phyloP scores from a whole-genome alignment of 2,113 vertebrate species.

The Atherinomorus stipes region DNA sequence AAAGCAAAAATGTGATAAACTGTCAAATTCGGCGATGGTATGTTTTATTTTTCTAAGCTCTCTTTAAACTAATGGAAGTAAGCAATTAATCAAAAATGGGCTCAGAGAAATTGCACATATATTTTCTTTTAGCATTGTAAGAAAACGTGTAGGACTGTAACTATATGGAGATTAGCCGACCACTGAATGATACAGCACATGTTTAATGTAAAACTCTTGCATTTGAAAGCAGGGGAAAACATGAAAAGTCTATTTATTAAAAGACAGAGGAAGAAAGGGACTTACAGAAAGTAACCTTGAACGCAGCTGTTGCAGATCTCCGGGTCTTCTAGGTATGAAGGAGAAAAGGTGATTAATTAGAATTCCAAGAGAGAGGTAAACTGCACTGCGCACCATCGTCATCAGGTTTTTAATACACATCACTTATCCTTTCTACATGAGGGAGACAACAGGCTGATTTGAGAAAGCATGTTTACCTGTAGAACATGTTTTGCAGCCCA shows the following conservation, averaged over 20 bases:
- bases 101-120: background rate
- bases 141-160: background rate
- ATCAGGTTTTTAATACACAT: background rate
- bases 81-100: background rate
- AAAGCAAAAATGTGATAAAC: no score
- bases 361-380: slow-evolving; percentile 25
- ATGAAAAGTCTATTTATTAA: background rate
- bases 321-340: slow-evolving; percentile 73
- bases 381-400: slow-evolving; percentile 11
- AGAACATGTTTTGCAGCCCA: slow-evolving; percentile 82
- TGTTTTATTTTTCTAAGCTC: no score
- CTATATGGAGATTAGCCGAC: background rate
- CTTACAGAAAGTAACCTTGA: slow-evolving; percentile 84
- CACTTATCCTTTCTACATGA: background rate
- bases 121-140: background rate
- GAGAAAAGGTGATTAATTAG: slow-evolving; percentile 61
- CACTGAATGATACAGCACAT: background rate
- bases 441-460: background rate
- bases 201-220: background rate
- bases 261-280: slow-evolving; percentile 12
- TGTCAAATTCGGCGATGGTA: background rate
- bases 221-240: background rate
- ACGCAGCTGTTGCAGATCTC: slow-evolving; percentile 81
- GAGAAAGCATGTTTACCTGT: slow-evolving; percentile 70
- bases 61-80: no score